A percentile compares a stretch with the other conserved stretches of the same genome.
Evolutionary conservation across 2,113 vertebrate species (phyloP).

Genomic region (Takifugu bimaculatus): DNA sequence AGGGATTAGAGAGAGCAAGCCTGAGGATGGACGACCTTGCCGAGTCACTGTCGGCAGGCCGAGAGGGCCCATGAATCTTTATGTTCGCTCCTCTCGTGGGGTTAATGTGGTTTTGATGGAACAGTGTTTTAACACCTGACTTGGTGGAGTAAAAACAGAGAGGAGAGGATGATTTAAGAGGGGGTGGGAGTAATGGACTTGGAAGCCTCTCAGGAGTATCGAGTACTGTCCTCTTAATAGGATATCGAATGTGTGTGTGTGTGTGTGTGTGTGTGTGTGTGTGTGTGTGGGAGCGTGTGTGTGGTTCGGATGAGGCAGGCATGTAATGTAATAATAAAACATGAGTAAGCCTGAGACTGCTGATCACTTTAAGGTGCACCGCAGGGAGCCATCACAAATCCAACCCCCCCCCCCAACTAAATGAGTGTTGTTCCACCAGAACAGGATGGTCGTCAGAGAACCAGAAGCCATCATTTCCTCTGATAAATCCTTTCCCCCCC

Average conservation of each 20-base stretch:
- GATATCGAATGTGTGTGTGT: slow-evolving; percentile 45
- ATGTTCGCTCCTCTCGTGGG: slow-evolving; percentile 54
- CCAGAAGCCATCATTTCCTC: not conserved
- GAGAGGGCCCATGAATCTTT: slow-evolving; percentile 57
- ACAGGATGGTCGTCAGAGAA: slow-evolving; percentile 20
- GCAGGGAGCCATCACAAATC: slow-evolving; percentile 57
- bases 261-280: slow-evolving; percentile 40
- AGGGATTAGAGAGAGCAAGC: slow-evolving; percentile 20
- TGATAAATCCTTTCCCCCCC: too few relatives aligned
- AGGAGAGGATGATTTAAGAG: slow-evolving; percentile 43
- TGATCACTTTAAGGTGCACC: slow-evolving; percentile 58
- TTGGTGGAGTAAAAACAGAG: slow-evolving; percentile 30
- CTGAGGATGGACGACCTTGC: slow-evolving; percentile 45
- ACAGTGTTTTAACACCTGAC: slow-evolving; percentile 59
- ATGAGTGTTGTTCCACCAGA: slow-evolving; percentile 23
- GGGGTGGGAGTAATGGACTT: slow-evolving; percentile 57
- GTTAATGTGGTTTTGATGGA: slow-evolving; percentile 68
- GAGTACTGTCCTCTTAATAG: slow-evolving; percentile 62
- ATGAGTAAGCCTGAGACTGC: slow-evolving; percentile 57
- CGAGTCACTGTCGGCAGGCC: slow-evolving; percentile 47
- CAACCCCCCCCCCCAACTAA: slow-evolving; percentile 45
- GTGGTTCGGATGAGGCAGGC: slow-evolving; percentile 49
- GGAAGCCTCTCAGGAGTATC: slow-evolving; percentile 57
- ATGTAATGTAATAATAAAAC: slow-evolving; percentile 65
- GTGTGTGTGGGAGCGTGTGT: slow-evolving; percentile 35